Percentiles rank a stretch among this genome's conserved stretches.
Evolutionary conservation across 1,140 invertebrate species (phyloP).

Genomic region (Ylistrum balloti): DNA sequence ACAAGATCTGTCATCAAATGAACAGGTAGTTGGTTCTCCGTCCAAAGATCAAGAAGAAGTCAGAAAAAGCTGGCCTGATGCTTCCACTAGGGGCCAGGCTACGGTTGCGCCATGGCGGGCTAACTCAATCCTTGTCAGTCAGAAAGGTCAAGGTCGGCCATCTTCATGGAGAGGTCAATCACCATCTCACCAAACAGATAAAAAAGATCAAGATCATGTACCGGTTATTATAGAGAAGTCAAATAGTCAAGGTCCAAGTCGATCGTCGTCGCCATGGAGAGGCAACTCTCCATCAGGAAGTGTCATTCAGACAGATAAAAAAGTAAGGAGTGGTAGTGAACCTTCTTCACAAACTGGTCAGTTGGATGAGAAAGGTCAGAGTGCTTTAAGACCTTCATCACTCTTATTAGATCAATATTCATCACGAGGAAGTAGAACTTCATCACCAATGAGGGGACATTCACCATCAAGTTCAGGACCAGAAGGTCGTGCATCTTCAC

Average conservation of each 20-base stretch:
- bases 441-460: neutral
- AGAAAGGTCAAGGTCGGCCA: conserved; percentile 13
- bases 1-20: neutral
- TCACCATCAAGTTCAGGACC: neutral
- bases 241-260: neutral
- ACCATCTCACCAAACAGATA: neutral
- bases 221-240: neutral
- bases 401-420: neutral
- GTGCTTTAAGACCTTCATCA: neutral
- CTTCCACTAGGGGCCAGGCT: neutral
- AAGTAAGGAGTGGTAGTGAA: neutral
- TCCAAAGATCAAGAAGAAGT: neutral
- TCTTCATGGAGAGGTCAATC: neutral
- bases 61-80: neutral
- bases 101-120: conserved; percentile 1
- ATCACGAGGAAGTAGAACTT: neutral
- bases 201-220: neutral
- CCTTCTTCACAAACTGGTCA: neutral
- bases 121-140: neutral
- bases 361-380: neutral
- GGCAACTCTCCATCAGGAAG: neutral
- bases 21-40: neutral
- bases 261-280: neutral
- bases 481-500: neutral
- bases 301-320: neutral